These are phyloP conservation scores for Pogonocichla stellata DNA, from an alignment of 2,113 vertebrate genomes.

Conservation along the genomic window DNA sequence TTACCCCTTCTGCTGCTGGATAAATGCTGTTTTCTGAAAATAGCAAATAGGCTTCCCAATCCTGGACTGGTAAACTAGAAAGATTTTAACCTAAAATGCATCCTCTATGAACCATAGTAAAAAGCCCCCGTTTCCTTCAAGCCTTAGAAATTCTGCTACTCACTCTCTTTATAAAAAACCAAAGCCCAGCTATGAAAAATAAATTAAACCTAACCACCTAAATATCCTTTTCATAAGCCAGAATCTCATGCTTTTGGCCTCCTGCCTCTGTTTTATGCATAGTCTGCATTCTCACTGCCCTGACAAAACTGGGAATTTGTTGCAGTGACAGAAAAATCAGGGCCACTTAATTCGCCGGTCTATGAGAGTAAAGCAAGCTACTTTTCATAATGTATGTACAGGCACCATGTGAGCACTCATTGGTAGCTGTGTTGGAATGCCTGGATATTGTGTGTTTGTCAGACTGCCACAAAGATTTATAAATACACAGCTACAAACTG, in stretches of 20 bases:
- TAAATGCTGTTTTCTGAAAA: not conserved
- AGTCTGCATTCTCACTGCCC: not conserved
- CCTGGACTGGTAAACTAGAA: not conserved
- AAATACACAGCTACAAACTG: not conserved
- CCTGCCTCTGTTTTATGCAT: not conserved
- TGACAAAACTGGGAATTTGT: not conserved
- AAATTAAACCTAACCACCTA: not conserved
- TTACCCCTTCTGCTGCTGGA: not conserved
- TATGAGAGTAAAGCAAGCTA: not conserved
- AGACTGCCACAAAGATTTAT: not conserved
- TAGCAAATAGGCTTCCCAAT: not conserved
- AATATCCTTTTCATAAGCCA: not conserved
- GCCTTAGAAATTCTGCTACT: not conserved
- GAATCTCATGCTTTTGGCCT: not conserved
- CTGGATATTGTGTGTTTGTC: not conserved
- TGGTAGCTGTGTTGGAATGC: not conserved
- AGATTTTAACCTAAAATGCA: not conserved
- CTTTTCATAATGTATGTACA: not conserved
- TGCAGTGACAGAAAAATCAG: not conserved
- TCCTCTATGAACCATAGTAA: not conserved
- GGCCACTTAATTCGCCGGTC: not conserved
- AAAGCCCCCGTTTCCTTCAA: not conserved
- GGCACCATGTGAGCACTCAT: not conserved
- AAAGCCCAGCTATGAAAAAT: not conserved
- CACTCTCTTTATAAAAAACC: not conserved